Percentiles rank a stretch among this genome's conserved stretches.
Conservation (phyloP, 1,140 invertebrate species). For the Steinernema feltiae region DNA sequence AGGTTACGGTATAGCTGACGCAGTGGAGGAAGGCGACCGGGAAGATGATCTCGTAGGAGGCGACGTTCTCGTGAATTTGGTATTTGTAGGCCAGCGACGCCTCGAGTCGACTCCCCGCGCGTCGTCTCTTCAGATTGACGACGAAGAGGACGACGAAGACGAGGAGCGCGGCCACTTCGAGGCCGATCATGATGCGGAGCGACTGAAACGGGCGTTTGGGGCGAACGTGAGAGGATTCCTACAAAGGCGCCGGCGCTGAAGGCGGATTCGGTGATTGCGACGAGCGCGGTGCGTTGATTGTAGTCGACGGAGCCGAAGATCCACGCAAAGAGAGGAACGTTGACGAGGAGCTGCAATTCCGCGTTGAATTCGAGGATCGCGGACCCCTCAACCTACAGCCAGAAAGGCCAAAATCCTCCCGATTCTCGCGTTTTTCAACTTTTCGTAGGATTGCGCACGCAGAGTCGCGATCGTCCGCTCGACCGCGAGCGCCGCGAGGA, state of each 20-base stretch:
- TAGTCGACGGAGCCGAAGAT: not conserved
- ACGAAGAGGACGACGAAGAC: not conserved
- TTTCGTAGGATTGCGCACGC: not conserved
- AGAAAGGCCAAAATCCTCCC: not conserved
- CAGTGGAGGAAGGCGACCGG: not conserved
- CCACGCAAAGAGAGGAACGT: not conserved
- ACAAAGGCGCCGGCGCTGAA: not conserved
- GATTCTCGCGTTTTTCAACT: not conserved
- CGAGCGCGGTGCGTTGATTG: not conserved
- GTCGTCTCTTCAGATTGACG: not conserved
- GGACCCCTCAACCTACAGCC: not conserved
- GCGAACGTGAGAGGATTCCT: not conserved
- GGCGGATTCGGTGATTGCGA: not conserved
- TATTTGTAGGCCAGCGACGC: not conserved
- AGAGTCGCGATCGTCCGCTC: not conserved
- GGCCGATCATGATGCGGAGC: not conserved
- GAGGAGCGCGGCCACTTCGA: not conserved
- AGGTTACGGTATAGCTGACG: not conserved
- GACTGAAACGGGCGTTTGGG: not conserved
- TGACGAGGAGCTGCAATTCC: not conserved
- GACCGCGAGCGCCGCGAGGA: not conserved
- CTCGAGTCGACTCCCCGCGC: not conserved
- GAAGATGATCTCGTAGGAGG: not conserved
- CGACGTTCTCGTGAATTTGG: not conserved
- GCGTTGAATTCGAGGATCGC: not conserved